Base-by-base conservation (phyloP, 2,888 invertebrate genomes). In the Theodoxus fluviatilis region DNA sequence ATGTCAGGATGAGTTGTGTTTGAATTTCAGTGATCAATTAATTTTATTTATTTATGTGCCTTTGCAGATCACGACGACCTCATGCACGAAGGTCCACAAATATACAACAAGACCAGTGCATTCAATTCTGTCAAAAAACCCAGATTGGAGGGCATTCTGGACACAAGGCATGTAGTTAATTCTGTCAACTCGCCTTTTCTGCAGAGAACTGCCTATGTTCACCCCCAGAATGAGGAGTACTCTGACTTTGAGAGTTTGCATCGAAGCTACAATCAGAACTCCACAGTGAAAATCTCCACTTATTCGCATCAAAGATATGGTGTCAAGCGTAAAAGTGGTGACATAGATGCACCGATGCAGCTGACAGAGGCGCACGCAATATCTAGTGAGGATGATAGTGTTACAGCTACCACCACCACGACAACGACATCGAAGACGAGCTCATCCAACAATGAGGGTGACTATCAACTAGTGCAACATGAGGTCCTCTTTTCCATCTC, bases 391-490 rank as follows among this genome's bases (percentile, higher is more conserved):
- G 87, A 83, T 87, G 86, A 85, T 85, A 85, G 85, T 72, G 65
- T 73, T 67, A 73, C n/a, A n/a, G 74, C 79, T 28, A 81, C 79
- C 71, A 79, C 76, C 61, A 79, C 81, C 57, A 76, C 79, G 72
- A 66, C 70, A 25, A 81, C 81, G 37, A 79, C 79, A 12, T 80
- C 78, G 68, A 81, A 78, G 69, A 77, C 81, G 22, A 80, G 78
- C 72, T 82, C 83, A 33, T 81, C 84, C 6, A 83, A 82, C 74
- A 83, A 79, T 63, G 98, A 98, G 90, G 98, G 98, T 76, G 98
- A 98, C 90, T 98, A 98, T 90, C 96, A 96, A 89, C 91, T 98
- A 88, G 97, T 98, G 79, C 97, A 98, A 89, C 98, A 98, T 89
- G 98, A 98, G 91, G 90, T 96, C 80, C 92, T 98, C 85, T 96